Base-by-base conservation (phyloP, 2,888 invertebrate genomes). In the Pammene fasciana region DNA sequence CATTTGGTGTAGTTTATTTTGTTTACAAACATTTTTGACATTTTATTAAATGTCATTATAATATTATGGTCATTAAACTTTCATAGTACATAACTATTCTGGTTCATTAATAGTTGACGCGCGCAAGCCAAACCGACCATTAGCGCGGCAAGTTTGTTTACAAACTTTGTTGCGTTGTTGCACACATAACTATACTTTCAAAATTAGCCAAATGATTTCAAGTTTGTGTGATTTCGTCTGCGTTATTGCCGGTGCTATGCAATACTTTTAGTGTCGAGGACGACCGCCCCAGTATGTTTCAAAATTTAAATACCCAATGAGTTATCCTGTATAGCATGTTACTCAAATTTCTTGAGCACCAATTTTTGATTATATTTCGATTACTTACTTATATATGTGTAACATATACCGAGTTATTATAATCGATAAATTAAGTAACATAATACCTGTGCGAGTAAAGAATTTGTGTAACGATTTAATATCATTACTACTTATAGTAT, bases 201-300 rank as follows among this genome's bases (percentile, higher is more conserved):
- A 62, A 41, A 62, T 62, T 52, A 62, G 18, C 50, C 52, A 13
- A 62, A 62, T 26, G 38, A 13, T 62, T 62, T 62, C 62, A 62
- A 41, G 50, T 62, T 52, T 26, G 34, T 61, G 18, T 61, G 50
- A 62, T 52, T 62, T 62, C 38, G 18, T 52, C 50, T 62, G 50
- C 11, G 59, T 41, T 26, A 41, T 41, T 62, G 62, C 41, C 6
- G 18, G 52, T 18, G 62, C 41, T 50, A 26, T 62, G 52, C 62
- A 62, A 62, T 52, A 62, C 50, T n/a, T 57, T 45, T 59, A 13
- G 38, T 62, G 18, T 62, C 62, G 50, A 48, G 50, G 41, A 62
- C 62, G 13, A 41, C 16, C 38, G 50, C 38, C 34, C 18, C 34
- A 50, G 38, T 52, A 41, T 62, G 41, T 62, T 62, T 52, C 62